Evolutionary conservation across 2,888 invertebrate species (phyloP).

Genomic region (Phymatocera aterrima): DNA sequence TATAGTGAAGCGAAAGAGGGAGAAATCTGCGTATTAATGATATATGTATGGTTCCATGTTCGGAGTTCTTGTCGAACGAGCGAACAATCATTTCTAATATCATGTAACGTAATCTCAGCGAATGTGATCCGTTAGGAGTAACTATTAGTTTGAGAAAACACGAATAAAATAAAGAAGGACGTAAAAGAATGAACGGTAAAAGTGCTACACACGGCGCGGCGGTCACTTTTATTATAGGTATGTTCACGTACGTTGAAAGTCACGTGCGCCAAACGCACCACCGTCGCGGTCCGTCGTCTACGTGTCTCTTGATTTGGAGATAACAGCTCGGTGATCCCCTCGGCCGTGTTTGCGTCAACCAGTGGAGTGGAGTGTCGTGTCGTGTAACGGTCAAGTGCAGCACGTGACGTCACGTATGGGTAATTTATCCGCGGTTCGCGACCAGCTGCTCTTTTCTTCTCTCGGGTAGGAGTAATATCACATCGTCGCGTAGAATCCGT

Average conservation of each 20-base stretch:
- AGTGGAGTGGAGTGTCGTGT: no score
- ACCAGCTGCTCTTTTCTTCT: conserved; percentile 11
- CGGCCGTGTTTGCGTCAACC: conserved; percentile 51
- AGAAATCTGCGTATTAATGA: conserved; percentile 16
- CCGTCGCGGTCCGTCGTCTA: no score
- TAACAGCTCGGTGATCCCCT: conserved; percentile 55
- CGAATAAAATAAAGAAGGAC: no score
- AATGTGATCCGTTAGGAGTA: no score
- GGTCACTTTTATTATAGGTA: not conserved
- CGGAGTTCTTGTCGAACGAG: no score
- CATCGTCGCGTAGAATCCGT: no score
- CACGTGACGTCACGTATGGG: conserved; percentile 63
- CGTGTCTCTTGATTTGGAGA: conserved; percentile 60
- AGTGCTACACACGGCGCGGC: not conserved
- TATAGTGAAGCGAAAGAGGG: conserved; percentile 18
- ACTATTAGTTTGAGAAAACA: no score
- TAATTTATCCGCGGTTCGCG: conserved; percentile 20
- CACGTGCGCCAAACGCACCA: conserved; percentile 51
- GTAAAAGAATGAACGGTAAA: not conserved
- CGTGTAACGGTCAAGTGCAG: conserved; percentile 60
- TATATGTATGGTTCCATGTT: no score
- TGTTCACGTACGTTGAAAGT: conserved; percentile 46
- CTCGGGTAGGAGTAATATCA: no score
- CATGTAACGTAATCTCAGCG: no score
- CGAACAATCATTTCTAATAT: no score